Evolutionary conservation across 1,140 invertebrate species (phyloP), one percentile per base, ranked within the genome.

Genomic region (Harpegnathos saltator): DNA sequence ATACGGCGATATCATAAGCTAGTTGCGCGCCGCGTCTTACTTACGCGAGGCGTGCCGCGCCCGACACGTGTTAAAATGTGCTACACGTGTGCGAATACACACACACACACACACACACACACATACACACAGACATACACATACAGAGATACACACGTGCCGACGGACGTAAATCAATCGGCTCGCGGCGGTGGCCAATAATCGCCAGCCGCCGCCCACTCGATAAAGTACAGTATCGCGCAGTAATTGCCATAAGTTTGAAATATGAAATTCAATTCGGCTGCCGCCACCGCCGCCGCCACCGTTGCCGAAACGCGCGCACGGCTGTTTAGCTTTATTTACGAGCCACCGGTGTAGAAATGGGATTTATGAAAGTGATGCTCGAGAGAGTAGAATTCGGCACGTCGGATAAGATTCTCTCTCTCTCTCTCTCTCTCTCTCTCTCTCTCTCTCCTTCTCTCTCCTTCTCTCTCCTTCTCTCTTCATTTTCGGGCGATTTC

Each of bases 241-340:
- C 22, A 3, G 65, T 80, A 80, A 80, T 80, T 80, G 75, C 52
- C 65, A 48, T 80, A 80, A 80, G 65, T 58, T 80, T 80, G 65
- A 80, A 80, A 80, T 71, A 71, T 80, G 75, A 80, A 80, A 80
- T 80, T 80, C 65, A 80, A 80, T 80, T 69, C 75, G 52, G 2
- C 52, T 22, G 50, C 48, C 44, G n/a, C 22, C 71, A n/a, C 17
- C 61, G 56, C 15, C 71, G 56, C 33, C 56, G 38, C 17, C 33
- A 56, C 56, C 29, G 29, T 33, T 33, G 29, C 29, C 71, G 74
- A 66, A 80, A 58, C 9, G 33, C 24, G 9, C 22, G 15, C 75
- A 80, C 52, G 52, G 11, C 75, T 80, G 22, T 71, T 69, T 80
- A 58, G 69, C 38, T 69, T 69, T 80, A 69, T 80, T 80, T 80